Evolutionary conservation across 2,797 vertebrate species (phyloP), one percentile per base, ranked within the genome.

Genomic region (Ataeniobius toweri): DNA sequence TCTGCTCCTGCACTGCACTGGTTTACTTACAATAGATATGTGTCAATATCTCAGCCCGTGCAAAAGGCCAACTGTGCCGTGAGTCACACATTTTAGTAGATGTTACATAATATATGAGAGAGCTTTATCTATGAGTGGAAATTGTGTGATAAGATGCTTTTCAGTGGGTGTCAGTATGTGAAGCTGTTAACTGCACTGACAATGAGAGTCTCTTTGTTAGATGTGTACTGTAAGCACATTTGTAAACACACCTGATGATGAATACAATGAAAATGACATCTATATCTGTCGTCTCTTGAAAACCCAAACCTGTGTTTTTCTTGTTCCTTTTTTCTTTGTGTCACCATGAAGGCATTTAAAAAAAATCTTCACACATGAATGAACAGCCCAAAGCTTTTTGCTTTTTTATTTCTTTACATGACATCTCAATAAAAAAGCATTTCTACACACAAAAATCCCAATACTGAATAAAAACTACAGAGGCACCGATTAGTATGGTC

Each of bases 201-300:
- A 82, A 78, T 69, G 79, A 72, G 80, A 87, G 82, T 77, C 72
- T 83, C 31, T 65, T 74, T 87, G 83, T 81, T 74, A 89, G 83
- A 71, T 80, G 83, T 89, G 82, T 80, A 86, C 82, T 73, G 77
- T 83, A 80, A 89, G 83, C 88, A 91, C 88, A 93, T 88, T 89
- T 93, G 91, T 92, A 90, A 92, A 91, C 84, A 90, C 81, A 91
- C 83, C 86, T 86, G 41, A 88, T 86, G 80, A 88, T 83, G 80
- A 91, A 83, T 86, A 87, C 77, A 83, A 82, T 79, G 84, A 88
- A 80, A 74, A 86, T 73, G 73, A 87, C 74, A 86, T 83, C 77
- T 78, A 80, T 71, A 85, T 90, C 79, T 87, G 88, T 86, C 90
- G 91, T 92, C 84, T 92, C 88, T 91, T 87, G 80, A 77, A 92